Percentiles rank a stretch among this genome's conserved stretches.
These are phyloP conservation scores for Dendrolimus punctatus DNA, from an alignment of 1,140 invertebrate genomes.

Conservation along the genomic window DNA sequence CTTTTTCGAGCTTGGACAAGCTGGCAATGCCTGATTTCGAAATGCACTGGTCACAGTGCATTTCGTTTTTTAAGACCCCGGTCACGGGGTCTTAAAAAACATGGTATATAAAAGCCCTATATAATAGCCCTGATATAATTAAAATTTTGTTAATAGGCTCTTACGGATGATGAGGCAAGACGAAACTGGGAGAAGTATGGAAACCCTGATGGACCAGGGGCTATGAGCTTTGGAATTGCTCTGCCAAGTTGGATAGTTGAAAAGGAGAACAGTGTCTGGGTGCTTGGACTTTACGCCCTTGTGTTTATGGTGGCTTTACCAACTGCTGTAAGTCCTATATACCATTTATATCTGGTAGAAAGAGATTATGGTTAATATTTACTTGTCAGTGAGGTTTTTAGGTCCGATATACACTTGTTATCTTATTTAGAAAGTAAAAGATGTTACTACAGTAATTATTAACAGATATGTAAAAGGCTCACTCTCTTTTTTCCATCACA, in stretches of 20 bases:
- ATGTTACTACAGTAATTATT: no score
- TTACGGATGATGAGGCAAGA: constrained; percentile 96
- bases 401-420: no score
- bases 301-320: constrained; percentile 99
- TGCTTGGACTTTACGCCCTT: constrained; percentile 94
- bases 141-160: constrained; percentile 71
- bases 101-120: not conserved
- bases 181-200: constrained; percentile 99
- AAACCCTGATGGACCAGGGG: constrained; percentile 99
- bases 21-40: no score
- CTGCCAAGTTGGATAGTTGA: constrained; percentile 99
- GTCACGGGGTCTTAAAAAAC: no score
- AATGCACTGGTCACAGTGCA: no score
- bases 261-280: constrained; percentile 99
- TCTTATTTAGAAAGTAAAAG: no score
- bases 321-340: constrained; percentile 75
- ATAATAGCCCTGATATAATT: not conserved
- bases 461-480: no score
- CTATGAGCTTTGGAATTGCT: constrained; percentile 99
- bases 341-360: not conserved
- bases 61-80: no score
- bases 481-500: no score
- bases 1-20: no score
- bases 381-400: not conserved
- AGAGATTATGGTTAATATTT: constrained; percentile 5